Evolutionary conservation across 2,797 vertebrate species (phyloP).

Genomic region (Paguma larvata): DNA sequence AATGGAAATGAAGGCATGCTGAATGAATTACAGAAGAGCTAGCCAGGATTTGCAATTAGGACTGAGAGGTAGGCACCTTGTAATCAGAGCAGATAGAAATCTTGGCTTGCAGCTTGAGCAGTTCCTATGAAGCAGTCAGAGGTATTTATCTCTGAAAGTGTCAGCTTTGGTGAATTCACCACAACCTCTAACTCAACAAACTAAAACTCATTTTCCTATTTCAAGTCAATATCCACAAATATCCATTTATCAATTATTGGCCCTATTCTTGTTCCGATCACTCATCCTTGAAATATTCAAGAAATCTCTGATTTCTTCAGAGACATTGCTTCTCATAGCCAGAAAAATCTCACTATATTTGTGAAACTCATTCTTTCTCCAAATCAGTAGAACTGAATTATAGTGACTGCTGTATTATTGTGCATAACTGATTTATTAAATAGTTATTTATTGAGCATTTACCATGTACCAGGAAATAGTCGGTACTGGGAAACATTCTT

Average conservation of each 20-base stretch:
- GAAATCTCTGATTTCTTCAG: neutral
- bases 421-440: neutral
- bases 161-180: neutral
- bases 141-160: neutral
- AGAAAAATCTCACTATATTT: neutral
- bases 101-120: neutral
- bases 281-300: neutral
- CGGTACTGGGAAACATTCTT: neutral
- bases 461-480: neutral
- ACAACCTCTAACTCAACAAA: neutral
- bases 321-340: neutral
- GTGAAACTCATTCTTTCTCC: neutral
- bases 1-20: neutral
- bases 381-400: neutral
- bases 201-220: neutral
- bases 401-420: neutral
- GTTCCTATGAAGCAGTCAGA: neutral
- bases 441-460: neutral
- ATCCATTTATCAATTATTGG: neutral
- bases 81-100: neutral
- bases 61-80: neutral
- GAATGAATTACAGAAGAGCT: neutral
- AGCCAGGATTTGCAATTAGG: neutral
- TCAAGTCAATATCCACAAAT: neutral
- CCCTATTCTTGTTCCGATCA: neutral